phyloP scores from a whole-genome alignment of 2,888 invertebrate species.

The Zelleria hepariella region DNA sequence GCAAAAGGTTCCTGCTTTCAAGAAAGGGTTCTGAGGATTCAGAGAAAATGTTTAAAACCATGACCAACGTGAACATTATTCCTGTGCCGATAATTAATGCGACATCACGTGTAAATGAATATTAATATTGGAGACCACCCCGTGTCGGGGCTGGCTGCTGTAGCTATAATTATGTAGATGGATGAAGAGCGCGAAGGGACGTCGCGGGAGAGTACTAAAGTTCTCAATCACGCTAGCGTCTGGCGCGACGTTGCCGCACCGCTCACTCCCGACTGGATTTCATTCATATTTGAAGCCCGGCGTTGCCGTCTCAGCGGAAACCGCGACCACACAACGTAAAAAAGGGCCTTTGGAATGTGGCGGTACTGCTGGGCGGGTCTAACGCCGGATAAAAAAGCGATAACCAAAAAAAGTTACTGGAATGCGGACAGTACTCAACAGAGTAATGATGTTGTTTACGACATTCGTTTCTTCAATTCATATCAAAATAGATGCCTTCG shows the following conservation, averaged over 20 bases:
- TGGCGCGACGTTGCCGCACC: conserved; percentile 65
- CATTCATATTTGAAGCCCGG: conserved; percentile 71
- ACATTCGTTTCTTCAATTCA: conserved; percentile 10
- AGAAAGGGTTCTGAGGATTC: background rate
- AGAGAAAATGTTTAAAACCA: conserved; percentile 10
- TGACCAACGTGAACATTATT: conserved; percentile 19
- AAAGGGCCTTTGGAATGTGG: conserved; percentile 69
- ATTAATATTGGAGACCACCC: conserved; percentile 1
- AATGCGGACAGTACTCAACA: conserved; percentile 48
- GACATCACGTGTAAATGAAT: conserved; percentile 17
- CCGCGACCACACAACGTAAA: conserved; percentile 71
- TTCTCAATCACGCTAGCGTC: conserved; percentile 68
- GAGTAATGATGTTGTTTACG: conserved; percentile 13
- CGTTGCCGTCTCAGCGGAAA: conserved; percentile 71
- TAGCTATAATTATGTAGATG: background rate
- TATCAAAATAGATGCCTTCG: background rate
- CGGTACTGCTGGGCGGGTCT: conserved; percentile 65
- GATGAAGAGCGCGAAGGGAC: conserved; percentile 32
- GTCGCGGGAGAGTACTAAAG: conserved; percentile 57
- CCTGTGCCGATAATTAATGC: conserved; percentile 12
- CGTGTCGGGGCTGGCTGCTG: conserved; percentile 5
- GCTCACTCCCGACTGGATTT: conserved; percentile 65
- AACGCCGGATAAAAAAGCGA: conserved; percentile 63
- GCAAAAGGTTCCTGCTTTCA: background rate
- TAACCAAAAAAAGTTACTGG: conserved; percentile 27